These are phyloP conservation scores for Anolis apletophallus DNA, from an alignment of 2,797 vertebrate species.

Conservation along the genomic window DNA sequence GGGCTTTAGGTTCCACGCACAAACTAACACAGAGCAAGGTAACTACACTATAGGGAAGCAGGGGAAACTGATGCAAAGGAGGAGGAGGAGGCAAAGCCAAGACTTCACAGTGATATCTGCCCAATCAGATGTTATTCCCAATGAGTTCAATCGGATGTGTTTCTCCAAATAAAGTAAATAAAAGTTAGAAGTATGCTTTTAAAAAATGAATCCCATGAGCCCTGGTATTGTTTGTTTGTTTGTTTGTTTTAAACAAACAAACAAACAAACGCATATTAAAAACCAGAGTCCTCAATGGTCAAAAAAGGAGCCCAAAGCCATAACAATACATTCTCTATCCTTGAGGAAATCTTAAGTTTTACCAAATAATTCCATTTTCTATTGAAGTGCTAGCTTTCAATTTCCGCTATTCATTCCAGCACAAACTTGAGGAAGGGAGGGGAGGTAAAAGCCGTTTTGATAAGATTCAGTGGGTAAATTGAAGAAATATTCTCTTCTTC, in stretches of 20 bases:
- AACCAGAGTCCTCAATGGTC: not conserved
- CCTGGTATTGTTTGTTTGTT: too few relatives aligned
- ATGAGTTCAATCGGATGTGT: not conserved
- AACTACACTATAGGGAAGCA: too few relatives aligned
- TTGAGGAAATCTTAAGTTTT: not conserved
- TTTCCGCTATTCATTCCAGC: not conserved
- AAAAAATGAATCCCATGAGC: not conserved
- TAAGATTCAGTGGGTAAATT: slow-evolving; percentile 10
- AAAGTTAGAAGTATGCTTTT: not conserved
- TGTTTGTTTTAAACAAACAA: too few relatives aligned
- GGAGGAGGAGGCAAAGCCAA: too few relatives aligned
- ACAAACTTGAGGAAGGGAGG: not conserved
- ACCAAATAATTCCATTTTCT: not conserved
- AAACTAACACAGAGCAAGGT: too few relatives aligned
- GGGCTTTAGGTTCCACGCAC: too few relatives aligned
- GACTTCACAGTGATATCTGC: too few relatives aligned
- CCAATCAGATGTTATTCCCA: not conserved
- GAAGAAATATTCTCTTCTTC: slow-evolving; percentile 25
- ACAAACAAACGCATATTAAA: too few relatives aligned
- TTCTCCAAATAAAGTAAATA: not conserved
- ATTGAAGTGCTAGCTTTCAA: not conserved
- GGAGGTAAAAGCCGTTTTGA: not conserved
- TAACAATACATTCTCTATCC: not conserved
- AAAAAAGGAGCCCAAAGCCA: not conserved
- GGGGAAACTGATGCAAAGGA: too few relatives aligned